Conservation (phyloP, 1,140 invertebrate species). For the Rhyzopertha dominica region DNA sequence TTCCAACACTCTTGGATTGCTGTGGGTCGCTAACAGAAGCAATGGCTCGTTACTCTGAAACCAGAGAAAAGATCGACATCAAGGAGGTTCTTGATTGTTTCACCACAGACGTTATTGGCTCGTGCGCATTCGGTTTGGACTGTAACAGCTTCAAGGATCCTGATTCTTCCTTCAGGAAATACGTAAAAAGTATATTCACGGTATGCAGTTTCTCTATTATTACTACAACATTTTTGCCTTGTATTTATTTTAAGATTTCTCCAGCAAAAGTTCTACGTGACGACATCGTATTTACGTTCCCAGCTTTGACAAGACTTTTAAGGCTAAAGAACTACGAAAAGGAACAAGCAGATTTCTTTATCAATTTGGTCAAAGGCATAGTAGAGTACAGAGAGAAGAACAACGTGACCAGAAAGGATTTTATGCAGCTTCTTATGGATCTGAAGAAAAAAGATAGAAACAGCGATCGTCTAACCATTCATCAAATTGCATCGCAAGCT, state of each 20-base stretch:
- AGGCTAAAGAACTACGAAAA: not conserved
- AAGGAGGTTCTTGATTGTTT: slow-evolving; percentile 49
- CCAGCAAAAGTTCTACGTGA: not conserved
- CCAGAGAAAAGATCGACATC: slow-evolving; percentile 27
- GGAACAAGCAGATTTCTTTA: slow-evolving; percentile 41
- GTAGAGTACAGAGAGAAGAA: slow-evolving; percentile 44
- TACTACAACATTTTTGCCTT: too few species aligned
- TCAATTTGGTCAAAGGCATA: slow-evolving; percentile 41
- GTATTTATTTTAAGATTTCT: too few species aligned
- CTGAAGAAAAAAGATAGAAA: slow-evolving; percentile 21
- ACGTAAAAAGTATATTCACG: slow-evolving; percentile 33
- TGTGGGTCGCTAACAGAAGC: slow-evolving; percentile 43
- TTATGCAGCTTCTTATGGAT: slow-evolving; percentile 47
- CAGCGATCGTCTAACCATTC: slow-evolving; percentile 37
- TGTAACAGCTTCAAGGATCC: slow-evolving; percentile 49
- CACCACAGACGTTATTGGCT: slow-evolving; percentile 52
- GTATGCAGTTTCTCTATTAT: too few species aligned
- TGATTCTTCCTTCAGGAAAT: slow-evolving; percentile 48
- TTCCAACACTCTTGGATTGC: slow-evolving; percentile 24
- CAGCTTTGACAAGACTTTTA: slow-evolving; percentile 1
- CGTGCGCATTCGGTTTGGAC: slow-evolving; percentile 54
- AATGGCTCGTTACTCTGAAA: slow-evolving; percentile 9
- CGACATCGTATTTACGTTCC: not conserved
- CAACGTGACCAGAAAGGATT: slow-evolving; percentile 45
- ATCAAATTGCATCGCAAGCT: slow-evolving; percentile 54